These are phyloP conservation scores for Rhegmatorhina hoffmannsi DNA, from an alignment of 2,113 vertebrate species.

Conservation along the genomic window DNA sequence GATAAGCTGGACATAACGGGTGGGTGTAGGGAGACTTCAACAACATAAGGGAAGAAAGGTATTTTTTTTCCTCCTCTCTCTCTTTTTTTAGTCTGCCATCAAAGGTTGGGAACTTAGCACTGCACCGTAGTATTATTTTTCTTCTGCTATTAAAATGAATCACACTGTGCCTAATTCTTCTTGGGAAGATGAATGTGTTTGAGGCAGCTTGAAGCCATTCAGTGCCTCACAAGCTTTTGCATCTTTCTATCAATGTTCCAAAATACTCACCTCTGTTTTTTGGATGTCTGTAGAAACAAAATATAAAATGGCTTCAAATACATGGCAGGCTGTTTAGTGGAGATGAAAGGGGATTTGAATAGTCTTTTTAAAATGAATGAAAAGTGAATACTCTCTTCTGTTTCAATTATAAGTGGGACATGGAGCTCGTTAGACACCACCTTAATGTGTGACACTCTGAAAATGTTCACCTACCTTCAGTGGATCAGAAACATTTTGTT, in stretches of 20 bases:
- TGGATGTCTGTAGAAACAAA: conserved; percentile 76
- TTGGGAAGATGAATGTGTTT: conserved; percentile 76
- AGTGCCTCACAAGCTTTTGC: conserved; percentile 68
- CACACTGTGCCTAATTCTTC: conserved; percentile 78
- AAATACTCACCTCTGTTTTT: conserved; percentile 73
- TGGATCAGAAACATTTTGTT: conserved; percentile 44
- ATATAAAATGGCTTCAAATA: conserved; percentile 76
- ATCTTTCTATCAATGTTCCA: conserved; percentile 74
- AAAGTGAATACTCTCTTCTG: conserved; percentile 73
- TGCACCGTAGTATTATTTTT: conserved; percentile 75
- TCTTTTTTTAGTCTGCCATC: conserved; percentile 67
- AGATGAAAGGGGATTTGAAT: conserved; percentile 77
- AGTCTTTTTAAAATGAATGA: conserved; percentile 77
- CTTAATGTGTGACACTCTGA: conserved; percentile 64
- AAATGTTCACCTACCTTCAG: conserved; percentile 47
- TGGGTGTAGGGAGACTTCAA: conserved; percentile 76
- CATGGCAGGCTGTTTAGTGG: conserved; percentile 76
- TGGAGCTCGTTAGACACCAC: conserved; percentile 68
- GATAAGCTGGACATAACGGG: conserved; percentile 76
- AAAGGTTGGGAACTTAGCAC: conserved; percentile 74
- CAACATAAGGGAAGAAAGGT: conserved; percentile 67
- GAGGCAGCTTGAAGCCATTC: conserved; percentile 77
- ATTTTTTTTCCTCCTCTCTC: neutral
- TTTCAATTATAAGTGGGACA: conserved; percentile 73
- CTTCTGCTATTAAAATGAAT: conserved; percentile 80